These are phyloP conservation scores for Cheilinus undulatus DNA, from an alignment of 2,113 vertebrate species.

Conservation along the genomic window DNA sequence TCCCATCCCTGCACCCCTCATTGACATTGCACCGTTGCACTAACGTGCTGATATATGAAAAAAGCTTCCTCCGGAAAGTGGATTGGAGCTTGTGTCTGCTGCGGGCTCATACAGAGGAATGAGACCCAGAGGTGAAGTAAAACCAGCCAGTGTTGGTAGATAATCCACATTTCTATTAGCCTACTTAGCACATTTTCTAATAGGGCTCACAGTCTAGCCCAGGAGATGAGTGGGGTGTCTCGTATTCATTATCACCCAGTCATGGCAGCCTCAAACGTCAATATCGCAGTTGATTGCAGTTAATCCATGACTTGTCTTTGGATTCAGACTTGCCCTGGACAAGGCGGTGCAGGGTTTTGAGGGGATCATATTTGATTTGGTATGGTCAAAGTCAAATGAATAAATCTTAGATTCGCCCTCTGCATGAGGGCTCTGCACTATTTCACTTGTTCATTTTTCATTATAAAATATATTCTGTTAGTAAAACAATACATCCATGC, in stretches of 20 bases:
- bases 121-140: constrained; percentile 65
- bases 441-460: constrained; percentile 3
- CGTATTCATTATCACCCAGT: constrained; percentile 63
- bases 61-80: constrained; percentile 40
- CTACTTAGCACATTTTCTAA: constrained; percentile 73
- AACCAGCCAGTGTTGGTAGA: constrained; percentile 63
- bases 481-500: background rate
- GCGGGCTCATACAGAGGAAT: constrained; percentile 48
- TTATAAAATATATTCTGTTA: constrained; percentile 6
- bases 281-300: constrained; percentile 37
- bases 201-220: constrained; percentile 58
- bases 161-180: constrained; percentile 76
- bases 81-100: constrained; percentile 44
- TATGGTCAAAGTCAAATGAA: constrained; percentile 64
- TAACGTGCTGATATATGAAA: constrained; percentile 54
- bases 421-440: constrained; percentile 23
- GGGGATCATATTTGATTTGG: constrained; percentile 50
- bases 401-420: constrained; percentile 46
- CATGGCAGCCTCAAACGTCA: constrained; percentile 38
- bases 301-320: constrained; percentile 29
- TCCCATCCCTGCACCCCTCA: constrained; percentile 6
- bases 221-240: constrained; percentile 59
- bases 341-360: constrained; percentile 34
- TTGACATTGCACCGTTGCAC: constrained; percentile 31
- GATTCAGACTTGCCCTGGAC: constrained; percentile 47